Conservation (phyloP, 2,113 vertebrate species). For the Cyprinodon tularosa region DNA sequence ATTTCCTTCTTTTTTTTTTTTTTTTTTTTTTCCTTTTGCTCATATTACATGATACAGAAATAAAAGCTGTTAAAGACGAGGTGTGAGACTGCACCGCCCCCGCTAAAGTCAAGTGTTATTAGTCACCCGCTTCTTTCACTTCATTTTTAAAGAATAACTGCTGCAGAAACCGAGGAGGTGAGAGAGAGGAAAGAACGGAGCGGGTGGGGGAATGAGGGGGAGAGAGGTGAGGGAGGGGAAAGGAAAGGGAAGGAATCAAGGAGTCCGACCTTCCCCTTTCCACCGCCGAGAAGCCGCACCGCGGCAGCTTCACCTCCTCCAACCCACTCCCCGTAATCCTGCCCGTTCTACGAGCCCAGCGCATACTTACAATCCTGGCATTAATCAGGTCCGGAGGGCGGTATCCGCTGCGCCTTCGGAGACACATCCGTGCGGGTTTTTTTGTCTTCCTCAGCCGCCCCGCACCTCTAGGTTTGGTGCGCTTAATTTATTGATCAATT, state of each 20-base stretch:
- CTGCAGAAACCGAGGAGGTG: constrained; percentile 14
- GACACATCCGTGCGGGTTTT: constrained; percentile 80
- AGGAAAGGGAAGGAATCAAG: constrained; percentile 48
- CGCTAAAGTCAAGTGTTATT: not conserved
- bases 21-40: not conserved
- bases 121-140: not conserved
- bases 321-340: not conserved
- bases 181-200: constrained; percentile 10
- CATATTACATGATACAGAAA: not conserved
- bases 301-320: constrained; percentile 33
- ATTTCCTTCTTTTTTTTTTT: too few species aligned
- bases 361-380: constrained; percentile 83
- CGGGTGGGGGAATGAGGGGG: not conserved
- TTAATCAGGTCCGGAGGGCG: constrained; percentile 78
- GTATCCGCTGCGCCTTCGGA: constrained; percentile 80
- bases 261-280: constrained; percentile 67
- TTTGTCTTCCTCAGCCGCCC: constrained; percentile 28
- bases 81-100: not conserved
- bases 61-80: not conserved
- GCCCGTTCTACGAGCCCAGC: constrained; percentile 19
- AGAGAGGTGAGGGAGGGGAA: not conserved
- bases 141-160: constrained; percentile 19
- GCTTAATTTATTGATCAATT: constrained; percentile 4
- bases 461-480: constrained; percentile 18
- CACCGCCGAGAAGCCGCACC: constrained; percentile 62